phyloP scores from a whole-genome alignment of 2,888 invertebrate species.

The Agonum fuliginosum region DNA sequence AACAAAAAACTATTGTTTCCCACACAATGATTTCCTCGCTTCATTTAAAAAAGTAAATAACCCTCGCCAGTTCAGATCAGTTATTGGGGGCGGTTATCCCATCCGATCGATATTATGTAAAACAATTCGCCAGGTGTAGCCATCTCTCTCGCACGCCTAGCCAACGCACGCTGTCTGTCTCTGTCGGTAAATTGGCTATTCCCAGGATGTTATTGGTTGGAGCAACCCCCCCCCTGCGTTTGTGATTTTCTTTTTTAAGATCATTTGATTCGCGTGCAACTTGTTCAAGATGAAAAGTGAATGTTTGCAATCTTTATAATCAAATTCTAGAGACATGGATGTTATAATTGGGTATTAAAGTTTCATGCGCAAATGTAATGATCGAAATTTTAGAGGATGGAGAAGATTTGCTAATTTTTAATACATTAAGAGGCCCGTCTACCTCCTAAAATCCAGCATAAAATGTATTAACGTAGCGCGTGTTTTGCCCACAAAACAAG shows the following conservation, averaged over 20 bases:
- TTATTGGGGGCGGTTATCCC: background rate
- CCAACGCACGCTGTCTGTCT: background rate
- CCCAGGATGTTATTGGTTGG: constrained; percentile 4
- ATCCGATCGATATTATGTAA: constrained; percentile 21
- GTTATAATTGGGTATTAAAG: background rate
- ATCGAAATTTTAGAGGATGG: too few species aligned
- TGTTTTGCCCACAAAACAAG: too few species aligned
- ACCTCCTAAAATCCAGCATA: too few species aligned
- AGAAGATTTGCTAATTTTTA: too few species aligned
- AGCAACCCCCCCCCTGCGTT: background rate
- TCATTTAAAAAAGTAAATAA: constrained; percentile 17
- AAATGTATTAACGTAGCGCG: too few species aligned
- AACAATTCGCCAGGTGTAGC: background rate
- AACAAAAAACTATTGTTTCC: background rate
- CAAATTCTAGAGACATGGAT: background rate
- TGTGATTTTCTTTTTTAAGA: constrained; percentile 10
- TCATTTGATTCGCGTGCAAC: constrained; percentile 7
- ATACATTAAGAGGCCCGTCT: too few species aligned
- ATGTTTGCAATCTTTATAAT: background rate
- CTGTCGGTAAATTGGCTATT: background rate
- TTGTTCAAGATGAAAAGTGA: background rate
- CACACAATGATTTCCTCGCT: background rate
- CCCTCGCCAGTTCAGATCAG: constrained; percentile 7
- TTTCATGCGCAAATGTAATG: background rate
- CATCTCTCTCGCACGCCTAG: background rate